A percentile compares a stretch with the other conserved stretches of the same genome.
Evolutionary conservation across 2,113 vertebrate genomes (phyloP).

Genomic region (Lophochroa leadbeateri): DNA sequence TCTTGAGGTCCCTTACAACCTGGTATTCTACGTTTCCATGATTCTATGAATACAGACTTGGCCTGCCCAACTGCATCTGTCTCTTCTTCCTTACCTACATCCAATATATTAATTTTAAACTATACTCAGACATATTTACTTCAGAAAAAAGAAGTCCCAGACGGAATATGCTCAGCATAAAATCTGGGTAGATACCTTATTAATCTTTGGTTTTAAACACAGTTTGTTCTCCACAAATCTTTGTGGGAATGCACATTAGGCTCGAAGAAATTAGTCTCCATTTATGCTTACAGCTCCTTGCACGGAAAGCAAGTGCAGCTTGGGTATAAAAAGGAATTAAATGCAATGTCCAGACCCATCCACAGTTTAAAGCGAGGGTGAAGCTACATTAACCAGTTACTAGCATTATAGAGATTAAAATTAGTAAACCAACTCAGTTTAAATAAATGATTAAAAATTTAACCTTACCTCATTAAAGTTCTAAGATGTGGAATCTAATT

Average conservation of each 20-base stretch:
- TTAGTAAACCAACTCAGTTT: not conserved
- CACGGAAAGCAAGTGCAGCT: not conserved
- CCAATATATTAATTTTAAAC: not conserved
- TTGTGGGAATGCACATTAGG: not conserved
- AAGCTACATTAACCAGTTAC: not conserved
- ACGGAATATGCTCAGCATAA: not conserved
- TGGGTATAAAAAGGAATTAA: not conserved
- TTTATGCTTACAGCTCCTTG: not conserved
- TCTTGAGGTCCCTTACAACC: not conserved
- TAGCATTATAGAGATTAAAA: not conserved
- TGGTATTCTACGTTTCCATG: not conserved
- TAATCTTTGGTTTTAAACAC: not conserved
- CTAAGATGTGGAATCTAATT: not conserved
- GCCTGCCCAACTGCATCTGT: not conserved
- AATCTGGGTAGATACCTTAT: not conserved
- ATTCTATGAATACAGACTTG: not conserved
- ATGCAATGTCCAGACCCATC: not conserved
- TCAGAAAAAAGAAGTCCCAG: not conserved
- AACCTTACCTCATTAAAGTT: not conserved
- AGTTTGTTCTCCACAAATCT: not conserved
- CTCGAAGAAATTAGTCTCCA: not conserved
- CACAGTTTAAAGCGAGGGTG: not conserved
- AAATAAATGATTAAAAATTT: not conserved
- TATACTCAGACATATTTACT: not conserved
- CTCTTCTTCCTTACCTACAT: too few relatives aligned